Base-by-base conservation (phyloP, 2,888 invertebrate genomes). In the Oasisia sp. region DNA sequence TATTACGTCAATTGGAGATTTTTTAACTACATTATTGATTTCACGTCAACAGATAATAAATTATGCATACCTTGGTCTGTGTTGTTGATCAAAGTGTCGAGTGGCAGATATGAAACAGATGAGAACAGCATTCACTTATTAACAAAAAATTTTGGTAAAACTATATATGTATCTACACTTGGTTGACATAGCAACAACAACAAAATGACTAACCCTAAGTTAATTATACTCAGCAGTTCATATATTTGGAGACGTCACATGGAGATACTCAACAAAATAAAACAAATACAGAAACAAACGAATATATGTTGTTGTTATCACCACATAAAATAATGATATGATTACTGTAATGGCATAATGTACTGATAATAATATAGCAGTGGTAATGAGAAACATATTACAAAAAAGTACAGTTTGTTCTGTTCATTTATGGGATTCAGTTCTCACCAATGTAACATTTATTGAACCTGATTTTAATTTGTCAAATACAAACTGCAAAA, bases 21-120 rank as follows among this genome's bases (percentile, higher is more conserved):
- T 74, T 74, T n/a, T n/a, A 74, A n/a, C 74, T 74, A 19, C 74
- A 74, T 74, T 74, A 74, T n/a, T 74, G 74, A 74, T 74, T 74
- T 74, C 5, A n/a, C n/a, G 74, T 74, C 74, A 7, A 74, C 74
- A 74, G 74, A n/a, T 74, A 74, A 74, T 74, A 74, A 74, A 74
- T 74, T 74, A 74, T 74, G 19, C 74, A 74, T 74, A 74, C 74
- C 74, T 74, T 74, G 74, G 74, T 74, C 74, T 74, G 74, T 27
- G 27, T 74, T 27, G 74, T 74, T 74, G 74, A 74, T 74, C 74
- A 74, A 74, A 50, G 50, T 74, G 74, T 74, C n/a, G 74, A 7
- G 74, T 74, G 27, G 74, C 74, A 74, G 5, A 74, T 74, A 74
- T 74, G 74, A 74, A 74, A 74, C 19, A 74, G 74, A 74, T 7